Evolutionary conservation across 2,797 vertebrate genomes (phyloP).

Genomic region (Bucorvus abyssinicus): DNA sequence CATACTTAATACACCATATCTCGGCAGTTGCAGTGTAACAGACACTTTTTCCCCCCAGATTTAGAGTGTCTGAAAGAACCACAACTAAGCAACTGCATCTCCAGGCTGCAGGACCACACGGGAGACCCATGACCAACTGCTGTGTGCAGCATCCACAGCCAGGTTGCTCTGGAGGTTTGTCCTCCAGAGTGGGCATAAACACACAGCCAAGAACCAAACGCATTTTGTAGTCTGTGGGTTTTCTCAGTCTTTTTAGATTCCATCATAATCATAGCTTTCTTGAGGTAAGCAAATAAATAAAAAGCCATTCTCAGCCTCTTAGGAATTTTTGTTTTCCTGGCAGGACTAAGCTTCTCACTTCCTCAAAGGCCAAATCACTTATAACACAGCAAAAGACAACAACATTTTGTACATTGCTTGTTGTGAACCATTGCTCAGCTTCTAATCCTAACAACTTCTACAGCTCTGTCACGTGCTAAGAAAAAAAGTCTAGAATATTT

Average conservation of each 20-base stretch:
- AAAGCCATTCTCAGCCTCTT: neutral
- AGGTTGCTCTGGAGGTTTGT: neutral
- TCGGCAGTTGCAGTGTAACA: neutral
- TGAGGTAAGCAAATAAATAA: neutral
- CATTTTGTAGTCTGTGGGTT: neutral
- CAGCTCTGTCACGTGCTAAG: neutral
- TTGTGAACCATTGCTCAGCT: neutral
- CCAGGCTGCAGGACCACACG: neutral
- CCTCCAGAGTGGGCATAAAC: neutral
- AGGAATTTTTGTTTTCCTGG: neutral
- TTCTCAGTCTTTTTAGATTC: neutral
- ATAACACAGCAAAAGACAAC: neutral
- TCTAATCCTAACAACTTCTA: neutral
- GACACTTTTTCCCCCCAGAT: neutral
- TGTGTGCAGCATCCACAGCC: accelerated
- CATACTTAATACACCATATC: neutral
- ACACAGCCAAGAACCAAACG: neutral
- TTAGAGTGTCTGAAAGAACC: neutral
- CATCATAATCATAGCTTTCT: neutral
- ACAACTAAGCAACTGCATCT: neutral
- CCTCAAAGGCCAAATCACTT: neutral
- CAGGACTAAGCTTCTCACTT: neutral
- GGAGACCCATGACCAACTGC: neutral
- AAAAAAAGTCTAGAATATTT: neutral
- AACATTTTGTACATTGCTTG: neutral